Conservation (phyloP, 2,888 invertebrate species). For the Aethes cnicana region DNA sequence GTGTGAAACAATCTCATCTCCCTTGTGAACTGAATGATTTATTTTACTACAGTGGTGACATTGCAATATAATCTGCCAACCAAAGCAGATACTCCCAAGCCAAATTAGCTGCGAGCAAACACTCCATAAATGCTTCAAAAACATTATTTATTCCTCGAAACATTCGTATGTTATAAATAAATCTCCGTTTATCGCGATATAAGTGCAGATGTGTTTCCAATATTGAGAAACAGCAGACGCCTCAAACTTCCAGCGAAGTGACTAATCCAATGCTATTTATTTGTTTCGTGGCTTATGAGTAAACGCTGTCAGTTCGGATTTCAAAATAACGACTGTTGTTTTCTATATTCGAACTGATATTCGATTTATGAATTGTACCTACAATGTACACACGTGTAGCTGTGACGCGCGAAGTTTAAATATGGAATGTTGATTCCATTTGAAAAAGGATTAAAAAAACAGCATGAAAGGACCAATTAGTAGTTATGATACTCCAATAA, state of each 20-base stretch:
- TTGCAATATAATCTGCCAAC: no score
- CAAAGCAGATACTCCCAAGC: no score
- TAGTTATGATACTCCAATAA: no score
- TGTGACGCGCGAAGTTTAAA: no score
- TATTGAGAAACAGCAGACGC: slow-evolving; percentile 64
- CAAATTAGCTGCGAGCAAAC: no score
- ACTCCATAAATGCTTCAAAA: slow-evolving; percentile 5
- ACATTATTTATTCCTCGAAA: slow-evolving; percentile 1
- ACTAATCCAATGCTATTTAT: slow-evolving; percentile 31
- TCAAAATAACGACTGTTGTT: slow-evolving; percentile 22
- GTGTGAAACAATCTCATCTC: no score
- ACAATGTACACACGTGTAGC: no score
- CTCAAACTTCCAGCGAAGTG: slow-evolving; percentile 28
- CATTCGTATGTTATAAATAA: slow-evolving; percentile 6
- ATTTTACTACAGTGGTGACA: no score
- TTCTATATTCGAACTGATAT: slow-evolving; percentile 18
- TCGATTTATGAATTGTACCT: slow-evolving; percentile 13
- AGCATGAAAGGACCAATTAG: no score
- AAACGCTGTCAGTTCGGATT: slow-evolving; percentile 27
- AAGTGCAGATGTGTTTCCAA: slow-evolving; percentile 46
- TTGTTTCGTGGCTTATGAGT: slow-evolving; percentile 31
- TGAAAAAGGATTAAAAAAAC: no score
- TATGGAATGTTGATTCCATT: no score
- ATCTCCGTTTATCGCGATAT: slow-evolving; percentile 13
- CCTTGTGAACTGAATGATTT: no score